Base-by-base conservation (phyloP, 2,888 invertebrate species). In the Yponomeuta evonymella region DNA sequence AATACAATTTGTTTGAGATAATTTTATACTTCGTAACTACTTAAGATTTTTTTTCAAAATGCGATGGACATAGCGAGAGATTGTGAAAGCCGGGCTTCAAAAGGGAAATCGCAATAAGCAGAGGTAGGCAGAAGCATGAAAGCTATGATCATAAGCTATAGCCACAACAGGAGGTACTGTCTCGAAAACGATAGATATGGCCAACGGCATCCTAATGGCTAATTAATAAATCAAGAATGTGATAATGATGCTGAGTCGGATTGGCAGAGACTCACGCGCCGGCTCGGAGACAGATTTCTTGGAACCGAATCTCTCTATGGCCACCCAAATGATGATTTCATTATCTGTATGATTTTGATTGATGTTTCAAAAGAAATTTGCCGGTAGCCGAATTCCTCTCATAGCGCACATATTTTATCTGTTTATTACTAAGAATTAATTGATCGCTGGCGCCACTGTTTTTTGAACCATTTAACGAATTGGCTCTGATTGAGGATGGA, bases 251-350 rank as follows among this genome's bases (percentile, higher is more conserved):
- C 80, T 77, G 78, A 12, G 63, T 15, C 33, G 15, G 70, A n/a
- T 48, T 15, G 68, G 30, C 64, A 48, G 65, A 23, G 73, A 43
- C 43, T 43, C 9, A 6, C 43, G 43, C 9, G 70, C 71, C 75
- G 23, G 71, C 63, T 11, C 70, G 70, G 81, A 81, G 83, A 83
- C 85, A 74, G 76, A 82, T 77, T 91, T 91, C 91, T 86, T 74
- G 77, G 91, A 90, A 90, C 73, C 78, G 79, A 79, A 81, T 12
- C 84, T 85, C 85, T 90, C 89, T 90, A 91, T 88, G 91, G 89
- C 92, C 92, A 91, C 91, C 92, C 92, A 90, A 90, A 90, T 91
- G 91, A 91, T 92, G 91, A 90, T 91, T 91, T 91, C 89, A 92
- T 92, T 91, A 92, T 90, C 89, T 83, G 89, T 90, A 91, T 91